These are phyloP conservation scores for Diadegma fenestrale DNA, from an alignment of 2,888 invertebrate species.

Conservation along the genomic window DNA sequence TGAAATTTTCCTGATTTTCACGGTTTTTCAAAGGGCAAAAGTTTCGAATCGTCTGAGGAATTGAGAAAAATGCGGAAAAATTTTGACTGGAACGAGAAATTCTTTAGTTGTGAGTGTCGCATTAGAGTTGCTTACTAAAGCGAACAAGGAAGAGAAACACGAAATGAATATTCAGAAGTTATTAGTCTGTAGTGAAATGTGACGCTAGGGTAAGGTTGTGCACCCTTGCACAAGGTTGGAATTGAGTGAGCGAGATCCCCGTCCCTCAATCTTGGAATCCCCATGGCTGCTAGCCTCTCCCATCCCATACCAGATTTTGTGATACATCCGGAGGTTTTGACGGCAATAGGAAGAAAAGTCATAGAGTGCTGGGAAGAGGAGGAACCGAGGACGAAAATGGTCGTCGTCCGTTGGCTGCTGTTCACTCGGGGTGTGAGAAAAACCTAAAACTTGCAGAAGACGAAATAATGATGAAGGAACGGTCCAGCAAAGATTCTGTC, in stretches of 20 bases:
- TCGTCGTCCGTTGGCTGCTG: conserved; percentile 67
- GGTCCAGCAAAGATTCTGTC: background rate
- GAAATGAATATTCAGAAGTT: conserved; percentile 85
- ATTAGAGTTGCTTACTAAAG: conserved; percentile 80
- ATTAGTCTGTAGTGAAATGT: conserved; percentile 85
- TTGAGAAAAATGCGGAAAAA: background rate
- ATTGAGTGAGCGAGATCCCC: conserved; percentile 21
- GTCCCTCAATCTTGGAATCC: conserved; percentile 12
- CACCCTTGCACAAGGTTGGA: conserved; percentile 76
- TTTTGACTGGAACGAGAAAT: conserved; percentile 15
- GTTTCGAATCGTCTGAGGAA: background rate
- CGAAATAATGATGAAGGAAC: conserved; percentile 35
- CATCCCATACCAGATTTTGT: conserved; percentile 81
- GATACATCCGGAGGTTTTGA: conserved; percentile 81
- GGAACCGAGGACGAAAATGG: conserved; percentile 68
- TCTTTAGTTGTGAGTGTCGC: conserved; percentile 80
- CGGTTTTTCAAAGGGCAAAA: background rate
- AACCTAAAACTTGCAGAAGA: conserved; percentile 50
- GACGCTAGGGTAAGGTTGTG: conserved; percentile 79
- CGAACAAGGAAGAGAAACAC: conserved; percentile 83
- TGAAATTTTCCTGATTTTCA: background rate
- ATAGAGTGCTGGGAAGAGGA: conserved; percentile 48
- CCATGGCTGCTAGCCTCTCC: conserved; percentile 21
- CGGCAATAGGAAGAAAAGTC: conserved; percentile 50
- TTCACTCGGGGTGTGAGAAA: conserved; percentile 57